These are phyloP conservation scores for Cryptocheilus praepositus DNA, from an alignment of 2,888 invertebrate genomes.

Conservation along the genomic window DNA sequence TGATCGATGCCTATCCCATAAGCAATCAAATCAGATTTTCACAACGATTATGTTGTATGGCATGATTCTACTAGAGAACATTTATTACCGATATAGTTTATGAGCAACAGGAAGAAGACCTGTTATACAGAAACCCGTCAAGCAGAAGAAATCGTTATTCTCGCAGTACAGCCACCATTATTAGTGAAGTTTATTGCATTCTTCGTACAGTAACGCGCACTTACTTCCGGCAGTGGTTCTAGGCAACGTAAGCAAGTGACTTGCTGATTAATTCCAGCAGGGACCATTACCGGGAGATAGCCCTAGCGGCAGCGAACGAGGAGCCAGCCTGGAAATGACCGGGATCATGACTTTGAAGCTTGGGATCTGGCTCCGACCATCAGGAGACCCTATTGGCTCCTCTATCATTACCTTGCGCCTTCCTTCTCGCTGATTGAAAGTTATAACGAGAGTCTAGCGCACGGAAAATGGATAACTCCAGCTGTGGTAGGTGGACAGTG, in stretches of 20 bases:
- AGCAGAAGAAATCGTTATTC: too few relatives aligned
- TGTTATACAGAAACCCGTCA: too few relatives aligned
- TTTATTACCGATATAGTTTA: too few relatives aligned
- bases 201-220: background rate
- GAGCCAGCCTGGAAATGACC: conserved; percentile 12
- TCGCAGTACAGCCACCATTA: too few relatives aligned
- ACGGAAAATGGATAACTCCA: too few relatives aligned
- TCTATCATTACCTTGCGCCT: conserved; percentile 18
- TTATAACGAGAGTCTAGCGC: conserved; percentile 8
- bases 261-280: conserved; percentile 31
- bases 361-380: conserved; percentile 15
- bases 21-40: too few relatives aligned
- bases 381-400: conserved; percentile 7
- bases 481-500: too few relatives aligned
- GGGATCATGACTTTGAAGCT: conserved; percentile 25
- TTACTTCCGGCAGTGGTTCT: background rate
- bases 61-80: too few relatives aligned
- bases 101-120: too few relatives aligned
- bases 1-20: too few relatives aligned
- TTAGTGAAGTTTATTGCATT: too few relatives aligned
- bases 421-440: conserved; percentile 24
- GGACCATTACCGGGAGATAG: conserved; percentile 22
- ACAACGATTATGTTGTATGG: too few relatives aligned
- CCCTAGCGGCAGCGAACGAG: conserved; percentile 2
- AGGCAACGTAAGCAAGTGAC: background rate